phyloP scores from a whole-genome alignment of 2,888 invertebrate genomes.

The Diabrotica balteata region DNA sequence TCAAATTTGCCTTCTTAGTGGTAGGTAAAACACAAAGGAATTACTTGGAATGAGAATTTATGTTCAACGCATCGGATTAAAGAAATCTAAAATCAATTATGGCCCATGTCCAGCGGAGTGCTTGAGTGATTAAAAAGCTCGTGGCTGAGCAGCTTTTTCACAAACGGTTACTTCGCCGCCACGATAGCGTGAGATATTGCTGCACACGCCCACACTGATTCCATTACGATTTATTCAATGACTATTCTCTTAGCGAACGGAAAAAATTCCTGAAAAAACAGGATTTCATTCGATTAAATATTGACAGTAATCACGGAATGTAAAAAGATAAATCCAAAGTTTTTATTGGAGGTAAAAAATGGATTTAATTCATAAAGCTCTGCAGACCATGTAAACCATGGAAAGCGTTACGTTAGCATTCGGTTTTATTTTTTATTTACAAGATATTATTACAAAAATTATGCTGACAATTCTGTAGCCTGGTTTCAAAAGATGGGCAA shows the following conservation, averaged over 20 bases:
- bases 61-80: slow-evolving; percentile 40
- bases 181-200: slow-evolving; percentile 44
- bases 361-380: too few relatives aligned
- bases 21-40: slow-evolving; percentile 33
- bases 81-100: slow-evolving; percentile 47
- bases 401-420: too few relatives aligned
- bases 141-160: slow-evolving; percentile 36
- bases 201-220: slow-evolving; percentile 27
- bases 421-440: too few relatives aligned
- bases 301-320: not conserved
- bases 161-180: slow-evolving; percentile 40
- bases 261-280: too few relatives aligned
- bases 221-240: slow-evolving; percentile 21
- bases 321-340: too few relatives aligned
- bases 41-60: slow-evolving; percentile 39
- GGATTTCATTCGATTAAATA: not conserved
- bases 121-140: slow-evolving; percentile 45
- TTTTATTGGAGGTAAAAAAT: too few relatives aligned
- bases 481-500: too few relatives aligned
- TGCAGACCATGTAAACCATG: too few relatives aligned
- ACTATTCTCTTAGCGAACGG: too few relatives aligned
- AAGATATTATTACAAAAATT: too few relatives aligned
- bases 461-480: too few relatives aligned
- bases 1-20: slow-evolving; percentile 27
- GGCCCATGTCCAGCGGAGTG: slow-evolving; percentile 38